A percentile compares a stretch with the other conserved stretches of the same genome.
phyloP scores from a whole-genome alignment of 2,113 vertebrate species.

The Chiloscyllium plagiosum region DNA sequence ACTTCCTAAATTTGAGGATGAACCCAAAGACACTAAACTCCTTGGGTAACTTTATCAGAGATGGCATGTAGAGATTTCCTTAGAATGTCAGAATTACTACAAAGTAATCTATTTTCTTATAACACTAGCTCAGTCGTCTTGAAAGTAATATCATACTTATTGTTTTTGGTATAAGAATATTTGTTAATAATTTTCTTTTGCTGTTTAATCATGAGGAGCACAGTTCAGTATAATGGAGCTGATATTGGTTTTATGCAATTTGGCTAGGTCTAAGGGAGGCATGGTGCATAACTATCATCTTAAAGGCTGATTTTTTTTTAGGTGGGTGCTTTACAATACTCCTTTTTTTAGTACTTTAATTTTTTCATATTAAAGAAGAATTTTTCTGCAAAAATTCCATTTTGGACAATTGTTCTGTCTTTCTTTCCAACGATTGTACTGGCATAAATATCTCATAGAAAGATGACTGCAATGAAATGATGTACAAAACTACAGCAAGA shows the following conservation, averaged over 20 bases:
- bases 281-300: not conserved
- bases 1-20: no score
- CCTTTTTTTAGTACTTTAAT: not conserved
- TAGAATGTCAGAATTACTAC: not conserved
- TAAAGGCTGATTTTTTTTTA: not conserved
- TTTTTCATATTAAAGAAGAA: not conserved
- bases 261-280: not conserved
- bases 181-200: not conserved
- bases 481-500: not conserved
- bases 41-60: no score
- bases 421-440: not conserved
- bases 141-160: not conserved
- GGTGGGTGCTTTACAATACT: not conserved
- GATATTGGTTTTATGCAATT: not conserved
- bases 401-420: not conserved
- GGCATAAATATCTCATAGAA: not conserved
- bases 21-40: no score
- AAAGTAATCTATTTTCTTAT: not conserved
- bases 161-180: not conserved
- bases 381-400: not conserved
- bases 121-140: not conserved
- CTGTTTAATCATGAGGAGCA: not conserved
- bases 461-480: not conserved
- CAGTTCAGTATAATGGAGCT: not conserved
- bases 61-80: not conserved